Evolutionary conservation across 2,888 invertebrate genomes (phyloP), one percentile per base, ranked within the genome.

Genomic region (Erannis defoliaria): DNA sequence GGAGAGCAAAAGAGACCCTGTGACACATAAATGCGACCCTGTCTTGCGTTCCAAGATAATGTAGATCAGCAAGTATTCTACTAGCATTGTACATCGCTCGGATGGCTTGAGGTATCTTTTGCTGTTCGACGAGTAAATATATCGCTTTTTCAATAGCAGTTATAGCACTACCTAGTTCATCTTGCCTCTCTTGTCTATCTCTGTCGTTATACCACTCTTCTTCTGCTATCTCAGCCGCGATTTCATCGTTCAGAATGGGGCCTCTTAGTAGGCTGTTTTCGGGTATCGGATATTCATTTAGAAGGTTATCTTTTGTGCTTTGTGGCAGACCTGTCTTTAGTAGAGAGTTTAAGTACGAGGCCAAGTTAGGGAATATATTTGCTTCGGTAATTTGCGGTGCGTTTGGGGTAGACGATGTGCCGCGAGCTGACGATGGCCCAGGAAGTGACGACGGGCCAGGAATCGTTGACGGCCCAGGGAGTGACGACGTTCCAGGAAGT

Each of bases 161-260:
- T 46, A 46, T 31, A 29, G 10, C 46, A 19, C 31, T 10, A 1
- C 46, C 46, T 2, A 46, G 12, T 31, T 46, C 31, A n/a, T 46
- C 18, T 46, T 46, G 46, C 12, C 29, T 12, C 12, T 29, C 18
- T 31, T 12, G 12, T 6, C 31, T 46, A 31, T 18, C 8, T 31
- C 31, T 31, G 14, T 46, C 46, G 12, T 18, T 16, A 12, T 31
- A 4, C 6, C 31, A 31, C 18, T 12, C 19, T 1, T 31, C 46
- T 2, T 18, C 46, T 12, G 31, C 12, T 6, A 46, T 1, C 12
- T 18, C 12, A 18, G 29, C 0, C 5, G 10, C 31, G 16, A 46
- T 31, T 12, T 5, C 46, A 18, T 6, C 18, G 31, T 46, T 46
- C 14, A 46, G n/a, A 18, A 46, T 18, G 5, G 46, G 46, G 1